Percentiles rank a stretch among this genome's conserved stretches.
Evolutionary conservation across 2,888 invertebrate genomes (phyloP).

Genomic region (Patella ulyssiponensis): DNA sequence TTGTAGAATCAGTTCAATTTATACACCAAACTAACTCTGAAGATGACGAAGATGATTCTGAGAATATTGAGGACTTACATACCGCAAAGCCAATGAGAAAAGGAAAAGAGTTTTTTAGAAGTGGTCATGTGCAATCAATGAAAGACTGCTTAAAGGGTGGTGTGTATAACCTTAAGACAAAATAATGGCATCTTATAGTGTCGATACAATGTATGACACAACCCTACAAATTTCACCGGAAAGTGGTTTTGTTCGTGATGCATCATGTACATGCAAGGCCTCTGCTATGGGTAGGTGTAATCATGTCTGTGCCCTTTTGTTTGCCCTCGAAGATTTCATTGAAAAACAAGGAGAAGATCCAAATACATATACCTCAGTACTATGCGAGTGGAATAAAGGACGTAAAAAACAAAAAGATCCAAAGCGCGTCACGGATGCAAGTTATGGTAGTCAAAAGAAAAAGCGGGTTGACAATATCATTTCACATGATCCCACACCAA

Average conservation of each 20-base stretch:
- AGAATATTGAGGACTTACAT: conserved; percentile 32
- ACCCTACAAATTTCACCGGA: neutral
- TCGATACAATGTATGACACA: neutral
- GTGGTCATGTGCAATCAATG: conserved; percentile 27
- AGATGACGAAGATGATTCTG: conserved; percentile 18
- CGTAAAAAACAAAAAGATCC: neutral
- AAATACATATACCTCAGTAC: neutral
- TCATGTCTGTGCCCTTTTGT: neutral
- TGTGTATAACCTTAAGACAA: conserved; percentile 30
- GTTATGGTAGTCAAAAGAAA: neutral
- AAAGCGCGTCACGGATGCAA: neutral
- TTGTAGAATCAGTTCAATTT: conserved; percentile 35
- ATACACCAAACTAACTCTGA: neutral
- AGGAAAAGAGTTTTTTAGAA: conserved; percentile 24
- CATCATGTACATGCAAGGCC: neutral
- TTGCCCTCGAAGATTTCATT: neutral
- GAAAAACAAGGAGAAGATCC: neutral
- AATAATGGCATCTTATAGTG: conserved; percentile 28
- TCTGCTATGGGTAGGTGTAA: neutral
- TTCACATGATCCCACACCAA: too few species aligned
- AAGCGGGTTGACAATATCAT: too few species aligned
- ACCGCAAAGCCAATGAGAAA: conserved; percentile 30
- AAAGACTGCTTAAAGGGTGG: conserved; percentile 30
- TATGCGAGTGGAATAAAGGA: neutral
- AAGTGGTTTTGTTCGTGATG: neutral